Conservation (phyloP, 2,888 invertebrate species). For the Nomada flava region DNA sequence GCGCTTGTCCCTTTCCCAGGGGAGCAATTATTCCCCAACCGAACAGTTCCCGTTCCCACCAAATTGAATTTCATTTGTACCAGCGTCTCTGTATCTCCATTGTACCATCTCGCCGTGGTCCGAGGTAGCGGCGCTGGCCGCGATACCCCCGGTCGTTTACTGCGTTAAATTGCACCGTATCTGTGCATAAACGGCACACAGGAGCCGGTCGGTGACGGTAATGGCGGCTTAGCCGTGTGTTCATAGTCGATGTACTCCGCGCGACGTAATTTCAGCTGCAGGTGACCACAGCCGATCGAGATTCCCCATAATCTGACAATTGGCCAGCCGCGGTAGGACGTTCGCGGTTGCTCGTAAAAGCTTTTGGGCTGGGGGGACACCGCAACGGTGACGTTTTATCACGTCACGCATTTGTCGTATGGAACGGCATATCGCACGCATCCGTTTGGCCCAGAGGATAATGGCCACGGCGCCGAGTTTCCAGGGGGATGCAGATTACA, state of each 20-base stretch:
- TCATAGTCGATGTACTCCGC: conserved; percentile 21
- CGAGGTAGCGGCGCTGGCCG: not conserved
- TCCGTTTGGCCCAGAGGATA: conserved; percentile 34
- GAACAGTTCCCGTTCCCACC: conserved; percentile 4
- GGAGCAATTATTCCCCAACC: conserved; percentile 17
- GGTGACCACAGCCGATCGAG: conserved; percentile 40
- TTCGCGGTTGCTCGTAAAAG: conserved; percentile 65
- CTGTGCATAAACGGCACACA: conserved; percentile 20
- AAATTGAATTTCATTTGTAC: conserved; percentile 40
- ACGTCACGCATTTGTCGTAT: conserved; percentile 60
- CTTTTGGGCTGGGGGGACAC: conserved; percentile 50
- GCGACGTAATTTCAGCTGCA: conserved; percentile 45
- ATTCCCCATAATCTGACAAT: conserved; percentile 67
- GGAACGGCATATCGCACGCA: conserved; percentile 32
- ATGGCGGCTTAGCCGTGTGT: conserved; percentile 11
- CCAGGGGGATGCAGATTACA: conserved; percentile 35
- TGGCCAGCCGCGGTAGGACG: conserved; percentile 50
- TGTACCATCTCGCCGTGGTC: not conserved
- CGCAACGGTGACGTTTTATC: conserved; percentile 66
- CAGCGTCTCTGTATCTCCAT: conserved; percentile 8
- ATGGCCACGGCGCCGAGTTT: conserved; percentile 33
- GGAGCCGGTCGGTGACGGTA: conserved; percentile 4
- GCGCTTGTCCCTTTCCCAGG: not conserved
- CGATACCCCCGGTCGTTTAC: conserved; percentile 19
- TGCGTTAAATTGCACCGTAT: conserved; percentile 32